Percentiles rank a stretch among this genome's conserved stretches.
Conservation (phyloP, 2,797 vertebrate species). For the Squalus acanthias region DNA sequence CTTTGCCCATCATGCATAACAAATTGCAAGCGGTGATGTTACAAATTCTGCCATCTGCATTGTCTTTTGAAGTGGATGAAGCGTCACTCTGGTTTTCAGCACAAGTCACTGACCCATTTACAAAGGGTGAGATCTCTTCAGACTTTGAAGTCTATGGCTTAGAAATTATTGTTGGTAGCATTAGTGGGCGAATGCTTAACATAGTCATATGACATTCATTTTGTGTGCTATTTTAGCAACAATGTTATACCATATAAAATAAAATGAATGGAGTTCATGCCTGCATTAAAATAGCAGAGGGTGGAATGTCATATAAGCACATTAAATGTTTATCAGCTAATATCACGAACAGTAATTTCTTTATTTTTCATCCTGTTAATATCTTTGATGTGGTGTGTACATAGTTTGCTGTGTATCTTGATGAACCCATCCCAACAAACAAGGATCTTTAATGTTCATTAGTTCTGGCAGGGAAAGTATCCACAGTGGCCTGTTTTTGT, state of each 20-base stretch:
- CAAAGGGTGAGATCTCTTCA: slow-evolving; percentile 7
- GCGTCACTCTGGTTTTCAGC: slow-evolving; percentile 11
- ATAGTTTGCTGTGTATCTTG: slow-evolving; percentile 11
- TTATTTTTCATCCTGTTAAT: not conserved
- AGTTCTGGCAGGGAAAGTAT: not conserved
- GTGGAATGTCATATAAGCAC: not conserved
- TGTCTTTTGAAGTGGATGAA: slow-evolving; percentile 34
- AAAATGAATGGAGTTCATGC: not conserved
- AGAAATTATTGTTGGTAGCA: not conserved
- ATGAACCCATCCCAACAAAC: not conserved
- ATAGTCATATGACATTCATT: slow-evolving; percentile 24
- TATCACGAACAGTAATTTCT: not conserved
- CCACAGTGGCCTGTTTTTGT: not conserved
- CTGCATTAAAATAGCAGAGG: slow-evolving; percentile 13
- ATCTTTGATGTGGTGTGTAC: not conserved
- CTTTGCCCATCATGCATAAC: slow-evolving; percentile 6
- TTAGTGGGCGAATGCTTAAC: slow-evolving; percentile 11
- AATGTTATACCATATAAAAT: not conserved
- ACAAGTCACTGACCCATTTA: slow-evolving; percentile 36
- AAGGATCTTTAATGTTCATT: not conserved
- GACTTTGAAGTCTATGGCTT: slow-evolving; percentile 27
- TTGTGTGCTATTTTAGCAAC: slow-evolving; percentile 14
- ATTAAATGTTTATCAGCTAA: not conserved
- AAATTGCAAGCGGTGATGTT: not conserved
- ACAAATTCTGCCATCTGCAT: not conserved